A percentile compares a stretch with the other conserved stretches of the same genome.
phyloP scores from a whole-genome alignment of 2,797 vertebrate genomes.

The Steatocranus sp. region DNA sequence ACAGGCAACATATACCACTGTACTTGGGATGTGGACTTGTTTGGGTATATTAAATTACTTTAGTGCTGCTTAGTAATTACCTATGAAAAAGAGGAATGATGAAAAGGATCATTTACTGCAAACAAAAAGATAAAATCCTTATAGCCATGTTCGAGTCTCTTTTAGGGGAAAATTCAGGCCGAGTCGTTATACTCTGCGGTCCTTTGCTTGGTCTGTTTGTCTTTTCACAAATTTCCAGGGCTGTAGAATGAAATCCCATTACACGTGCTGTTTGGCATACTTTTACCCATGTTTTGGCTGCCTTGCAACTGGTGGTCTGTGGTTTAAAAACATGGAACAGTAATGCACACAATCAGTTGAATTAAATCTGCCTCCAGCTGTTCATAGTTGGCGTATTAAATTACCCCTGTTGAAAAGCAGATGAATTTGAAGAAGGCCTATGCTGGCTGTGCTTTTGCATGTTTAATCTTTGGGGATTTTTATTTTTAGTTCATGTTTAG shows the following conservation, averaged over 20 bases:
- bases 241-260: background rate
- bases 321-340: background rate
- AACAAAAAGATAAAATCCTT: background rate
- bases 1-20: background rate
- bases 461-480: slow-evolving; percentile 11
- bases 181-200: background rate
- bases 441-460: background rate
- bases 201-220: no score
- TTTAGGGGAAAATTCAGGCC: background rate
- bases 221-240: background rate
- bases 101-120: background rate
- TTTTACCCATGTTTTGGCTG: slow-evolving; percentile 26
- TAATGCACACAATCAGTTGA: slow-evolving; percentile 1
- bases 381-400: slow-evolving; percentile 47
- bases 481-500: slow-evolving; percentile 11
- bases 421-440: slow-evolving; percentile 24
- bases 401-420: slow-evolving; percentile 42
- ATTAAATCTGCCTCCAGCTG: slow-evolving; percentile 50
- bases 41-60: background rate
- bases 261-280: background rate
- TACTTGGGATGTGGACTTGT: background rate
- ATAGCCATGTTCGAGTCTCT: background rate
- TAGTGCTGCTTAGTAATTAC: background rate
- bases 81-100: background rate
- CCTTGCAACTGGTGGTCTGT: background rate